Conservation (phyloP, 2,113 vertebrate species). For the Brachypodius melanocephalos region DNA sequence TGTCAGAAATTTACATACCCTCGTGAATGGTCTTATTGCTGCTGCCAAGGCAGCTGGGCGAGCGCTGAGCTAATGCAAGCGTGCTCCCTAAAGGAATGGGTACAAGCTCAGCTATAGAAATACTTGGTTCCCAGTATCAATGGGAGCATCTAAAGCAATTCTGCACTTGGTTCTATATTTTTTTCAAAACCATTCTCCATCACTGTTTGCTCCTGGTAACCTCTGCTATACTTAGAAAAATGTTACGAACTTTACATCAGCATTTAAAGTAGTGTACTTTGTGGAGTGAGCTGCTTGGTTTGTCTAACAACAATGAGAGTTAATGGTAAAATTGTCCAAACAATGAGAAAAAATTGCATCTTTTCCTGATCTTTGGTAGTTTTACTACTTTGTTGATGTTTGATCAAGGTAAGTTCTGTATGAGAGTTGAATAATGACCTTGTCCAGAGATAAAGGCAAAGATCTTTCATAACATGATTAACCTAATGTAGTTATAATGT, state of each 20-base stretch:
- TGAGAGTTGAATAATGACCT: neutral
- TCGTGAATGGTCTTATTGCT: conserved; percentile 35
- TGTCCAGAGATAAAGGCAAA: neutral
- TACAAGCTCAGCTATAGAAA: neutral
- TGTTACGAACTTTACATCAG: neutral
- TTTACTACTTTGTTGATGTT: neutral
- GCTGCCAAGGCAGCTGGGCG: neutral
- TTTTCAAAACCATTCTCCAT: neutral
- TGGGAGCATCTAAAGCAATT: neutral
- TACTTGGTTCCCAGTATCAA: neutral
- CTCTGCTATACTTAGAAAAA: neutral
- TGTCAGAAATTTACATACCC: conserved; percentile 52
- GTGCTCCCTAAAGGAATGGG: neutral
- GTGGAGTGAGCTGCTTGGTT: neutral
- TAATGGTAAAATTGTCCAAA: neutral
- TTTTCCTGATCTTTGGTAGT: neutral
- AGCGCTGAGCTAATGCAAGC: neutral
- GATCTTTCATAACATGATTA: neutral
- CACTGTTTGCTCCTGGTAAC: neutral
- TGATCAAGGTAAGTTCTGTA: neutral
- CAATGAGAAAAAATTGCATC: neutral
- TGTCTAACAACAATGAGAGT: neutral
- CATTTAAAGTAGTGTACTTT: neutral
- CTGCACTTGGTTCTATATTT: neutral
- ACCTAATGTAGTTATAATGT: neutral